Conservation (phyloP, 23 tunicate species). For the Oikopleura dioica region DNA sequence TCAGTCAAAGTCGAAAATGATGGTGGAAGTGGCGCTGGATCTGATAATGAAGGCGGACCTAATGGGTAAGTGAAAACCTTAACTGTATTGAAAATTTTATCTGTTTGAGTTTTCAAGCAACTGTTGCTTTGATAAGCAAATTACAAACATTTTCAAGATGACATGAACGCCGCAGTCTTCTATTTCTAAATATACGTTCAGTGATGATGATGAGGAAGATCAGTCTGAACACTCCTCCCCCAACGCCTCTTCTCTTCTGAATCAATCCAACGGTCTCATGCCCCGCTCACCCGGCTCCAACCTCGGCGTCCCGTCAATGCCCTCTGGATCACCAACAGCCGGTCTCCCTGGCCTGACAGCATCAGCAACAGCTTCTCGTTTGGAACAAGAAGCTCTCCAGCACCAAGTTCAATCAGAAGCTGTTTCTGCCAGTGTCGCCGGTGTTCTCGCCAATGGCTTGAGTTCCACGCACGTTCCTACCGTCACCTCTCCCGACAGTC, state of each 20-base stretch:
- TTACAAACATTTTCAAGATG: too few relatives aligned
- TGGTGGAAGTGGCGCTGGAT: neutral
- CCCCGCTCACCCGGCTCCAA: neutral
- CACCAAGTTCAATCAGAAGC: too few relatives aligned
- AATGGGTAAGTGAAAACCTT: neutral
- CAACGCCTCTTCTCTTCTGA: neutral
- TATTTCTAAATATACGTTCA: neutral
- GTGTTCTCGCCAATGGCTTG: too few relatives aligned
- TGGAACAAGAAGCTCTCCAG: too few relatives aligned
- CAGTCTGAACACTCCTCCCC: conserved; percentile 10
- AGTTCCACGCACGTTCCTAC: too few relatives aligned
- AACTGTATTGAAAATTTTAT: neutral
- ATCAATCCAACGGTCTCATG: neutral
- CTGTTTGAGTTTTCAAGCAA: neutral
- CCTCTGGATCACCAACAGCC: conserved; percentile 6
- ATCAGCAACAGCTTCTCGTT: too few relatives aligned
- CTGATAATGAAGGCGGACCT: neutral
- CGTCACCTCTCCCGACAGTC: too few relatives aligned
- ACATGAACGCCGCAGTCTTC: too few relatives aligned
- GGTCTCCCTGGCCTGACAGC: conserved; percentile 2
- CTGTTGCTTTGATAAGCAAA: too few relatives aligned
- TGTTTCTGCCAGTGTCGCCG: too few relatives aligned
- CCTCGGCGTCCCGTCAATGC: neutral
- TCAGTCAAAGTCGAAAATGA: conserved; percentile 3
- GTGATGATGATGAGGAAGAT: conserved; percentile 12